phyloP scores from a whole-genome alignment of 2,113 vertebrate species.

The Dasyurus viverrinus region DNA sequence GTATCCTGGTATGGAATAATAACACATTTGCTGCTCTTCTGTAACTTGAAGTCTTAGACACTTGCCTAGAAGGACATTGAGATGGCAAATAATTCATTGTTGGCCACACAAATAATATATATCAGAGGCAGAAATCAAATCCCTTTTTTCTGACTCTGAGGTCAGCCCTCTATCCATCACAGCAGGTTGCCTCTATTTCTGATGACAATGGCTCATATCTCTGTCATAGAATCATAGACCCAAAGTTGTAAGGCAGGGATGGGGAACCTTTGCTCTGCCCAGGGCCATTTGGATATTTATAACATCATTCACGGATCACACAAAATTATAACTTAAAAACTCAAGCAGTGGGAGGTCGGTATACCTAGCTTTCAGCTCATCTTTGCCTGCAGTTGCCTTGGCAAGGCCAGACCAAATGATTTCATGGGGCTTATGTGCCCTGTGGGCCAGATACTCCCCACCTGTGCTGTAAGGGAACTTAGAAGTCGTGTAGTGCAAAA shows the following conservation, averaged over 20 bases:
- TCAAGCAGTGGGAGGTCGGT: no score
- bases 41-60: not conserved
- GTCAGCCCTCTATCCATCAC: not conserved
- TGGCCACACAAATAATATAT: not conserved
- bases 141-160: not conserved
- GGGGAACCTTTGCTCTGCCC: no score
- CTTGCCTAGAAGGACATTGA: not conserved
- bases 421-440: no score
- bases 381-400: no score
- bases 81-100: not conserved
- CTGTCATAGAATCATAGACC: not conserved
- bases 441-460: no score
- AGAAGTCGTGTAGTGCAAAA: not conserved
- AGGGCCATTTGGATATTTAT: no score
- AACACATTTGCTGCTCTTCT: not conserved
- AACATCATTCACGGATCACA: no score
- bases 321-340: no score
- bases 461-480: not conserved
- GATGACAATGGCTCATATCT: not conserved
- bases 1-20: not conserved
- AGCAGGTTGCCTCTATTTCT: not conserved
- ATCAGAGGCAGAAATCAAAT: not conserved
- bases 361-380: no score
- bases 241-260: not conserved
- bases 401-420: no score